Conservation (phyloP, 2,888 invertebrate species). For the Frankliniella fusca region DNA sequence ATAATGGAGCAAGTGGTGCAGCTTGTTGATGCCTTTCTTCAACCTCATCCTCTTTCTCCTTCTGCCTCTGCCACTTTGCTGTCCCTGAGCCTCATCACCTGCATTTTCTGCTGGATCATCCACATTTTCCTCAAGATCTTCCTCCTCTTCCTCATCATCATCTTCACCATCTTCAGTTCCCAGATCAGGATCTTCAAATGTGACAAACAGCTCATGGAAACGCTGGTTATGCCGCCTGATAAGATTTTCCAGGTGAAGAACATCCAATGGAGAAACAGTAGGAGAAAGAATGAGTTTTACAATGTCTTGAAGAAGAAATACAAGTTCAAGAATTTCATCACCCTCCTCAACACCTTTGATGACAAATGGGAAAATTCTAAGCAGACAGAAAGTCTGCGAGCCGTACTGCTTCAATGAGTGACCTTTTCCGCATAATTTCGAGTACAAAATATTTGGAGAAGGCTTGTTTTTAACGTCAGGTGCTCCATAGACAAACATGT, state of each 20-base stretch:
- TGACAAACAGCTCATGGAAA: neutral
- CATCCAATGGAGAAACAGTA: neutral
- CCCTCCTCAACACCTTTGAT: neutral
- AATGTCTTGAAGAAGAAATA: neutral
- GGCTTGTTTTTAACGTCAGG: neutral
- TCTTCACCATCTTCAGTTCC: neutral
- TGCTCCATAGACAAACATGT: neutral
- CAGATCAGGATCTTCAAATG: neutral
- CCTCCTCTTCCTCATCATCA: neutral
- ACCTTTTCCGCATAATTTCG: neutral
- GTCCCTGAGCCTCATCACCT: neutral
- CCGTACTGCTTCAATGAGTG: neutral
- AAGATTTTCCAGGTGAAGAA: neutral
- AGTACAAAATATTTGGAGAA: neutral
- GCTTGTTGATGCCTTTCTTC: neutral
- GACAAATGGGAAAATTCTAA: neutral
- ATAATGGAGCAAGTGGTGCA: neutral
- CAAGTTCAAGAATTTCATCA: neutral
- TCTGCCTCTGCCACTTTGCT: neutral
- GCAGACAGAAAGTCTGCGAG: neutral
- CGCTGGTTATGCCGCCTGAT: neutral
- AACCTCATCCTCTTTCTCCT: neutral
- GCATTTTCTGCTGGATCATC: neutral
- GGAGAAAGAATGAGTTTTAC: neutral
- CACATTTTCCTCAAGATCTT: neutral